Conservation (phyloP, 2,113 vertebrate genomes). For the Spizaetus ornatus region DNA sequence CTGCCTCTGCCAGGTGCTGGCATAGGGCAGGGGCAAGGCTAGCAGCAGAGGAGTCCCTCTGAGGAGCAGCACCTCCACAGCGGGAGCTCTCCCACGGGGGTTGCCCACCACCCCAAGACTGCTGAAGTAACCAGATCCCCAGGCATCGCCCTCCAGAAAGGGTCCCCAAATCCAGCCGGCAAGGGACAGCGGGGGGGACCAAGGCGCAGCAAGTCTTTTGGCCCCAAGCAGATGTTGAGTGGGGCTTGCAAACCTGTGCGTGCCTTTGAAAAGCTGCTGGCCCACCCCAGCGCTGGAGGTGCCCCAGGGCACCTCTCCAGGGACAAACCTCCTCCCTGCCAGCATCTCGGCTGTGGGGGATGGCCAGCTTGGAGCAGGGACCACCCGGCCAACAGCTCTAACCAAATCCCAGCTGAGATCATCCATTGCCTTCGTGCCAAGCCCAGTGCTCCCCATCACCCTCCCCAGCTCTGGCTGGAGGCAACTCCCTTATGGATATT, state of each 20-base stretch:
- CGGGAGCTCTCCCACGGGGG: accelerated
- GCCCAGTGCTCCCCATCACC: neutral
- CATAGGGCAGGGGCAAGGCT: neutral
- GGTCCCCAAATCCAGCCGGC: neutral
- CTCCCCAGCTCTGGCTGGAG: neutral
- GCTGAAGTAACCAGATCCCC: neutral
- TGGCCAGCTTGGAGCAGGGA: neutral
- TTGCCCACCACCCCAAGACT: neutral
- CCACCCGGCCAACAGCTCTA: neutral
- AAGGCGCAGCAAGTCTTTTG: neutral
- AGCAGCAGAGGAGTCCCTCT: neutral
- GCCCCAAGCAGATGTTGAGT: neutral
- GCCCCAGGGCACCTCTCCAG: neutral
- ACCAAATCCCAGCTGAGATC: neutral
- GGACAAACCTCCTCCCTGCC: neutral
- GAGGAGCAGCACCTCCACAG: neutral
- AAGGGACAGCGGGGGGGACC: neutral
- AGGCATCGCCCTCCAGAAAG: neutral
- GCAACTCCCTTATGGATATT: neutral
- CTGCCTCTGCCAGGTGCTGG: neutral
- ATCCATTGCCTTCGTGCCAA: accelerated
- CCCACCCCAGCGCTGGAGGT: neutral
- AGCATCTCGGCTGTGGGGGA: neutral
- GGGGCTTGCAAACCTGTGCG: neutral
- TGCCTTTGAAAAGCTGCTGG: neutral